phyloP scores from a whole-genome alignment of 2,113 vertebrate genomes.

The Zosterops pallidus region DNA sequence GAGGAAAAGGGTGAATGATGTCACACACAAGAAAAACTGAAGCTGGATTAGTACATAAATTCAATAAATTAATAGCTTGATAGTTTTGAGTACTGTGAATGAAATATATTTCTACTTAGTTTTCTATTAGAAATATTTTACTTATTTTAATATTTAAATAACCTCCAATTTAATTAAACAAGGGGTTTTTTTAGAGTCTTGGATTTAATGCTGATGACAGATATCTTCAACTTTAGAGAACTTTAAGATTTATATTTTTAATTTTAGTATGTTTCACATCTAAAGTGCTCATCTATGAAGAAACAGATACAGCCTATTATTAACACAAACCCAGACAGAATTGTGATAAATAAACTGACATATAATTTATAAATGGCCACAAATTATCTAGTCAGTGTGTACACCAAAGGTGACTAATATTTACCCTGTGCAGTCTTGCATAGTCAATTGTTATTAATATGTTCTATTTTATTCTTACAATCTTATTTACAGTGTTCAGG shows the following conservation, averaged over 20 bases:
- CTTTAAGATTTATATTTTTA: slow-evolving; percentile 14
- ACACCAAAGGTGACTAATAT: slow-evolving; percentile 7
- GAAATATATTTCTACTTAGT: not conserved
- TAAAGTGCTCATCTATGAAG: not conserved
- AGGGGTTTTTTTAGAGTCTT: not conserved
- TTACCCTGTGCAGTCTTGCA: not conserved
- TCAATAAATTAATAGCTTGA: not conserved
- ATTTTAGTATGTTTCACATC: not conserved
- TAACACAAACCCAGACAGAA: not conserved
- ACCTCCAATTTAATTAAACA: not conserved
- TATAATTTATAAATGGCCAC: not conserved
- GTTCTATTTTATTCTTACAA: not conserved
- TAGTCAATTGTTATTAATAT: not conserved
- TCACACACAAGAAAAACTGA: not conserved
- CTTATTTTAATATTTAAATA: not conserved
- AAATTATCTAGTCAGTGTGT: not conserved
- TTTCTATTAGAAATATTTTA: not conserved
- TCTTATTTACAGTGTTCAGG: slow-evolving; percentile 1
- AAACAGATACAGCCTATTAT: not conserved
- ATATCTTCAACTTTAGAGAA: not conserved
- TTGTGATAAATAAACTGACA: not conserved
- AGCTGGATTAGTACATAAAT: not conserved
- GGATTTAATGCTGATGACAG: not conserved
- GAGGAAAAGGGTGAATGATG: not conserved
- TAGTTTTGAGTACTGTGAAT: not conserved